Percentiles rank a stretch among this genome's conserved stretches.
These are phyloP conservation scores for Dryococelus australis DNA, from an alignment of 2,888 invertebrate genomes.

Conservation along the genomic window DNA sequence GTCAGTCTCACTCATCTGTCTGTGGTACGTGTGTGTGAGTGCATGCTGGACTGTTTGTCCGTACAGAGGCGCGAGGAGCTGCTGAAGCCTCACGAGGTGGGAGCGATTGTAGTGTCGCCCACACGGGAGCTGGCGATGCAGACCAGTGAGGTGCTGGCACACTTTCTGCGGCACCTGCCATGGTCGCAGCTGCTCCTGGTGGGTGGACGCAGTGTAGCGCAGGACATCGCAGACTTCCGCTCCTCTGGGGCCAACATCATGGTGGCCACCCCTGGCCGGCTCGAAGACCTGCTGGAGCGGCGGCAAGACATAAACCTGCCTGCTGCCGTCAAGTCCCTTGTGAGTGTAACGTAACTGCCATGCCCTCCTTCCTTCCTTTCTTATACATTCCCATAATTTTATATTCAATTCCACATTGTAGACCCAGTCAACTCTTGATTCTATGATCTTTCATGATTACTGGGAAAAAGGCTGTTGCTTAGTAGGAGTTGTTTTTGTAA, in stretches of 20 bases:
- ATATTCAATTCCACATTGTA: neutral
- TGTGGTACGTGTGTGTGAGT: too few relatives aligned
- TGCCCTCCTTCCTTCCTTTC: neutral
- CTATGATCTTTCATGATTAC: too few relatives aligned
- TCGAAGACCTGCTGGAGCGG: slow-evolving; percentile 84
- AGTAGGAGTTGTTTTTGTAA: too few relatives aligned
- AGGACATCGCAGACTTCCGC: slow-evolving; percentile 73
- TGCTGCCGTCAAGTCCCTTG: slow-evolving; percentile 78
- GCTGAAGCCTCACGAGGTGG: slow-evolving; percentile 79
- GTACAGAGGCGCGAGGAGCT: slow-evolving; percentile 67
- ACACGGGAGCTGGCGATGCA: slow-evolving; percentile 95
- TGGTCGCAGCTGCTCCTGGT: slow-evolving; percentile 70
- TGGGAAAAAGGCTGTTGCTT: too few relatives aligned
- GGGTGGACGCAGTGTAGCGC: slow-evolving; percentile 83
- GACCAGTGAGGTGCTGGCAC: slow-evolving; percentile 72
- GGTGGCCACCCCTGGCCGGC: slow-evolving; percentile 93
- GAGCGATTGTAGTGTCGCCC: slow-evolving; percentile 91
- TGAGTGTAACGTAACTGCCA: slow-evolving; percentile 56
- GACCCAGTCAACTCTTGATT: neutral
- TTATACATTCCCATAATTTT: neutral
- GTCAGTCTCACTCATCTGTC: too few relatives aligned
- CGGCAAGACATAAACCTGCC: slow-evolving; percentile 74
- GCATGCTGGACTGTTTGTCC: neutral
- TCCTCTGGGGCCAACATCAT: slow-evolving; percentile 82
- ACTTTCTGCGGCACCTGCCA: slow-evolving; percentile 61